These are phyloP conservation scores for Sphyrna mokarran DNA, from an alignment of 2,113 vertebrate genomes.

Conservation along the genomic window DNA sequence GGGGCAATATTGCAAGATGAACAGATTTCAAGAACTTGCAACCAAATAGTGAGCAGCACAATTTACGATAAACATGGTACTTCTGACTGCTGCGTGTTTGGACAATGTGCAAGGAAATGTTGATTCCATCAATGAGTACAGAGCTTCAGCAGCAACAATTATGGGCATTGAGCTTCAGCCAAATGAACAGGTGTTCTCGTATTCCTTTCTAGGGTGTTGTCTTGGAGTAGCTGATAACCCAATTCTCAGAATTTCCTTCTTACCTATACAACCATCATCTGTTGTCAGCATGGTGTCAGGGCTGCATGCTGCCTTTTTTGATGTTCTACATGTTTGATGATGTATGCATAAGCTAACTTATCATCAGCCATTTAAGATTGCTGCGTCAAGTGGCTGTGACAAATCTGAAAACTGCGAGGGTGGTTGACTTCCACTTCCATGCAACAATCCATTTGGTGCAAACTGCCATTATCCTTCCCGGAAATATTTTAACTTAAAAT, in stretches of 20 bases:
- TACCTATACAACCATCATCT: neutral
- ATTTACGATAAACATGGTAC: neutral
- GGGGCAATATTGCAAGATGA: neutral
- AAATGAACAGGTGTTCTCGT: neutral
- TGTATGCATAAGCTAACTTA: too few relatives aligned
- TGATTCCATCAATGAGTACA: neutral
- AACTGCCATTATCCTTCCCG: neutral
- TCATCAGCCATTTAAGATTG: neutral
- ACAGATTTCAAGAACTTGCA: neutral
- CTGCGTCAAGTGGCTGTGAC: neutral
- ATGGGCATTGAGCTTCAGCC: too few relatives aligned
- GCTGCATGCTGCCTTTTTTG: neutral
- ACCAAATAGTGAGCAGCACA: neutral
- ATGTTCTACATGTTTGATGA: neutral
- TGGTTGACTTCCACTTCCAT: neutral
- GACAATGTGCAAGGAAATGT: too few relatives aligned
- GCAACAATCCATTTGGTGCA: neutral
- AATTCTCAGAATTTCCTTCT: neutral
- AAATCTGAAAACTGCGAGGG: neutral
- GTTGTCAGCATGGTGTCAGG: neutral
- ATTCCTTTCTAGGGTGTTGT: neutral
- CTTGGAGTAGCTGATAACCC: neutral
- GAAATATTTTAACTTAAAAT: neutral
- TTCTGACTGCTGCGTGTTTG: too few relatives aligned
- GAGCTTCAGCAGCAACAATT: neutral